These are phyloP conservation scores for Tychaedon coryphoeus DNA, from an alignment of 2,113 vertebrate species.

Conservation along the genomic window DNA sequence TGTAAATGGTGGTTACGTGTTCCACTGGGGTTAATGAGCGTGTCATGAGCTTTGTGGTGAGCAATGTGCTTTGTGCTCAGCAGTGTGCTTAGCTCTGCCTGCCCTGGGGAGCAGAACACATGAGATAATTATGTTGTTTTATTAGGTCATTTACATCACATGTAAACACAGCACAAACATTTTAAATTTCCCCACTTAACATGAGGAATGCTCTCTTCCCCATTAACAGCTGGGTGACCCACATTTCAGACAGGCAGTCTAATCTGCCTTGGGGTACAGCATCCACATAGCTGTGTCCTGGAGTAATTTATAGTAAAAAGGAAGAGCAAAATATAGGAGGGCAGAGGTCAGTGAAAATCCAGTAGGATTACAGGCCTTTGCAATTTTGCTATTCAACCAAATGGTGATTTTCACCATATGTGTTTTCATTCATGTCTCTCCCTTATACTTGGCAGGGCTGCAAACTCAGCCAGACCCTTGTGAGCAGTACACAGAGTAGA, in stretches of 20 bases:
- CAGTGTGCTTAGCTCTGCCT: background rate
- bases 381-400: background rate
- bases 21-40: background rate
- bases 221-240: background rate
- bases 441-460: background rate
- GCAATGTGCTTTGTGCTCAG: background rate
- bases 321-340: background rate
- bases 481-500: background rate
- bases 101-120: background rate
- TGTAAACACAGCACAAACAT: background rate
- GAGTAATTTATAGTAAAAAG: background rate
- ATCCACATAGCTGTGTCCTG: background rate
- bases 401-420: rapidly evolving
- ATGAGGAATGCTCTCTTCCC: background rate
- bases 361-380: background rate
- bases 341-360: background rate
- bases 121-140: background rate
- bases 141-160: background rate
- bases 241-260: background rate
- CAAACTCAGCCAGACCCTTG: background rate
- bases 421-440: background rate
- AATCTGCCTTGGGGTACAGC: background rate
- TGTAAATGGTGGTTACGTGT: background rate
- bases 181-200: background rate
- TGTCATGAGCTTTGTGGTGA: background rate